phyloP scores from a whole-genome alignment of 2,113 vertebrate species.

The Panurus biarmicus region DNA sequence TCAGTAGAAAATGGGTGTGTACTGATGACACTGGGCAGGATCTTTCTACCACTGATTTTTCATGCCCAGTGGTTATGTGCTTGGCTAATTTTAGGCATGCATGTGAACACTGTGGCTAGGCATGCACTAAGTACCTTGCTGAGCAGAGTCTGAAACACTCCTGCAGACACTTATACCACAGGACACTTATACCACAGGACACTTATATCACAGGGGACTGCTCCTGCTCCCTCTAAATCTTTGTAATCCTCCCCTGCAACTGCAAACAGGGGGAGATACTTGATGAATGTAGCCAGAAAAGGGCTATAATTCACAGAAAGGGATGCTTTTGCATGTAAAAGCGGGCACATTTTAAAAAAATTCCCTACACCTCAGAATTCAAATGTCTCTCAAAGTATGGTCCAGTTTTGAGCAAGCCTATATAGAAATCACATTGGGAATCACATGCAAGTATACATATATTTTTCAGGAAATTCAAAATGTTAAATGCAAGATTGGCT shows the following conservation, averaged over 20 bases:
- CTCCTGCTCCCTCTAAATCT: neutral
- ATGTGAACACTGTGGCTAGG: neutral
- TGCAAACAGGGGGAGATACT: too few relatives aligned
- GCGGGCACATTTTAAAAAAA: neutral
- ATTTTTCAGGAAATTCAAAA: neutral
- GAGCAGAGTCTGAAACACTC: neutral
- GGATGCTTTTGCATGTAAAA: neutral
- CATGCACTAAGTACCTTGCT: neutral
- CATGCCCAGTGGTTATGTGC: neutral
- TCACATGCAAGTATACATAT: rapidly evolving
- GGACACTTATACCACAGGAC: neutral
- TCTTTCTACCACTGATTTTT: neutral
- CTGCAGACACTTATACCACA: too few relatives aligned
- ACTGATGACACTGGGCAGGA: neutral
- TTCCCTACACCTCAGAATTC: neutral
- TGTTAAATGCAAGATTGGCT: neutral
- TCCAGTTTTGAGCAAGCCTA: neutral
- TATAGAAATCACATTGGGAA: neutral
- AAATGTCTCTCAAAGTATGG: neutral
- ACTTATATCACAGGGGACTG: neutral
- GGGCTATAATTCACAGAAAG: neutral
- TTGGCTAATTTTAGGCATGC: constrained; percentile 10
- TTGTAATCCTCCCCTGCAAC: neutral
- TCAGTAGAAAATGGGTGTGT: neutral
- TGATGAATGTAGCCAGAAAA: neutral